Base-by-base conservation (phyloP, 2,797 vertebrate genomes). In the Protonibea diacanthus region DNA sequence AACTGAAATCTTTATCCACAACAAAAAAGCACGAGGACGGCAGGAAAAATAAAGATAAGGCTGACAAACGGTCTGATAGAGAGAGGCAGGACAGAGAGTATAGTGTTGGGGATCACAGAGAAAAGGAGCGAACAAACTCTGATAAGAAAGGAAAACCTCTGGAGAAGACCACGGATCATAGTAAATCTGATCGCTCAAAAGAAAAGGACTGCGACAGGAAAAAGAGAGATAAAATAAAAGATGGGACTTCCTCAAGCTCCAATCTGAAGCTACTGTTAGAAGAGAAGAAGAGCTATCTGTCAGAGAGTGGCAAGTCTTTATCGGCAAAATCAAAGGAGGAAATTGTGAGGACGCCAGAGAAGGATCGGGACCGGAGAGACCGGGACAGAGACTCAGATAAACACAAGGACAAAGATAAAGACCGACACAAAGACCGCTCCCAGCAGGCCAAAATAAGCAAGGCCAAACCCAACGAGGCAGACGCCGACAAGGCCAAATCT, bases 161-260 rank as follows among this genome's bases (percentile, higher is more conserved):
- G 23, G 98, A 99, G 77, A 98, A 97, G 86, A 94, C 87, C 65
- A 29, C 78, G 14, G 98, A 99, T 78, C 95, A 95, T 72, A 82
- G 79, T 86, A 99, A 97, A 90, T 87, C 90, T 12, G 98, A 99
- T 69, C 97, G 97, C 59, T 90, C 78, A 0, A 98, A 96, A 94
- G 96, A 88, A 79, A 94, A 93, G 78, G 95, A 96, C 72, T 91
- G 89, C 25, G 97, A 99, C 57, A 89, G 95, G 85, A 97, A 97
- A 80, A 99, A 95, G 94, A 98, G 95, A 84, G 98, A 99, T 15
- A 99, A 97, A 92, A 82, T 90, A 3, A 98, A 95, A 94, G 98
- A 99, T 17, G 88, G 87, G 15, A 76, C 91, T 11, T 92, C 94
- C 52, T 95, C 94, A 21, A 78, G 78, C 84, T 93, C 94, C 53